phyloP scores from a whole-genome alignment of 2,888 invertebrate genomes.

The Pinctada fucata region DNA sequence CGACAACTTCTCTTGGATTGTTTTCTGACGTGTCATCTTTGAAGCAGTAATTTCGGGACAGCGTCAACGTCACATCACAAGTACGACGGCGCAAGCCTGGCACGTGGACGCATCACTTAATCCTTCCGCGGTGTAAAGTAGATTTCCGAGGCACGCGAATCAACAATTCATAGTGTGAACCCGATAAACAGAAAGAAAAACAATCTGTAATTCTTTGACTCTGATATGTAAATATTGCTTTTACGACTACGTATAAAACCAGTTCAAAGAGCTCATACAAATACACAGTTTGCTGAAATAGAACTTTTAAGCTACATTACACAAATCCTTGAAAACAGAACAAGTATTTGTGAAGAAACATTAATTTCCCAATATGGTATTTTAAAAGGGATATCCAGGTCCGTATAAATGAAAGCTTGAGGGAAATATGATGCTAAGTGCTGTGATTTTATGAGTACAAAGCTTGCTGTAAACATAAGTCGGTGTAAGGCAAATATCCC shows the following conservation, averaged over 20 bases:
- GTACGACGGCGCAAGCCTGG: conserved; percentile 7
- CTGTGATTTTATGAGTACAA: neutral
- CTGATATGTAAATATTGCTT: neutral
- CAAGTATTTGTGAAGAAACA: neutral
- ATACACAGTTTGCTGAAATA: neutral
- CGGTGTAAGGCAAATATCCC: neutral
- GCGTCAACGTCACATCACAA: neutral
- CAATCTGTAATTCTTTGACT: neutral
- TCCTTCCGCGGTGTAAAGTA: conserved; percentile 1
- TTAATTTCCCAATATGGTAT: neutral
- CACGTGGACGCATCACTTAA: conserved; percentile 9
- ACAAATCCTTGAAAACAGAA: neutral
- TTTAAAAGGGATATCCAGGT: neutral
- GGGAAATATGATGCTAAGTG: neutral
- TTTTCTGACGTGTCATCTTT: neutral
- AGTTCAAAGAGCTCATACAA: neutral
- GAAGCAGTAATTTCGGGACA: neutral
- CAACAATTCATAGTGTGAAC: neutral
- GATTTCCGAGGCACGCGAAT: conserved; percentile 8
- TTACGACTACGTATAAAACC: neutral
- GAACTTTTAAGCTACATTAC: neutral
- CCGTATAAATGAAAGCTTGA: neutral
- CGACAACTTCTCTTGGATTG: neutral
- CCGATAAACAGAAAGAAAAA: conserved; percentile 17
- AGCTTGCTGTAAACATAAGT: neutral